Evolutionary conservation across 2,797 vertebrate genomes (phyloP).

Genomic region (Morus bassanus): DNA sequence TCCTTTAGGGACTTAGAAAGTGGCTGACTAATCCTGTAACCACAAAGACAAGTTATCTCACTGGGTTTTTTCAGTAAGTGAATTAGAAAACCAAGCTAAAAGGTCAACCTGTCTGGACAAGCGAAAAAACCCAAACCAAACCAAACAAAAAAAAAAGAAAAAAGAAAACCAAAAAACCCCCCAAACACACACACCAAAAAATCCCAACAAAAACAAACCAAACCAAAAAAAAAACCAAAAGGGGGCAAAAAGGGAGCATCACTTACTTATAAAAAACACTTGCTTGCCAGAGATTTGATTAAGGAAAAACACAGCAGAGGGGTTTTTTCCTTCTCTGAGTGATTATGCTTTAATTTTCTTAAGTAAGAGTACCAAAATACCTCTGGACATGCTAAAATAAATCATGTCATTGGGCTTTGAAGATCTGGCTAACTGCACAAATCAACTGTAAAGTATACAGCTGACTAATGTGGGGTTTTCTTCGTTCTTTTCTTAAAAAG

Average conservation of each 20-base stretch:
- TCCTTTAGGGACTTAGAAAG: slow-evolving; percentile 23
- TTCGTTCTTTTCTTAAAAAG: background rate
- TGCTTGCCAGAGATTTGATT: slow-evolving; percentile 46
- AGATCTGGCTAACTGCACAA: slow-evolving; percentile 20
- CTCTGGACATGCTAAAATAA: slow-evolving; percentile 53
- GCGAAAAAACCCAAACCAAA: background rate
- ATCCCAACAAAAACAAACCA: too few relatives aligned
- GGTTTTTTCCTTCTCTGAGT: slow-evolving; percentile 17
- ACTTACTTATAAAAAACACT: slow-evolving; percentile 17
- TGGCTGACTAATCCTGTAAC: slow-evolving; percentile 38
- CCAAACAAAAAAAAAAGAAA: background rate
- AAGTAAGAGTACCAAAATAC: slow-evolving; percentile 65
- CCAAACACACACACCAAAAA: too few relatives aligned
- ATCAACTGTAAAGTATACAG: background rate
- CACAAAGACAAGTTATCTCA: slow-evolving; percentile 23
- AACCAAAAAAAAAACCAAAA: too few relatives aligned
- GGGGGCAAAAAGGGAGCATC: background rate
- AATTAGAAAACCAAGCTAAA: slow-evolving; percentile 59
- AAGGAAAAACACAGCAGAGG: slow-evolving; percentile 46
- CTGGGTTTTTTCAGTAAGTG: slow-evolving; percentile 19
- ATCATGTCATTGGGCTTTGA: slow-evolving; percentile 49
- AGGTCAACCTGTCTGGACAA: slow-evolving; percentile 25
- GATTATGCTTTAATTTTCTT: slow-evolving; percentile 67
- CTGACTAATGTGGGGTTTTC: background rate
- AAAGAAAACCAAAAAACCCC: too few relatives aligned